phyloP scores from a whole-genome alignment of 2,888 invertebrate species.

The Frankliniella intonsa region DNA sequence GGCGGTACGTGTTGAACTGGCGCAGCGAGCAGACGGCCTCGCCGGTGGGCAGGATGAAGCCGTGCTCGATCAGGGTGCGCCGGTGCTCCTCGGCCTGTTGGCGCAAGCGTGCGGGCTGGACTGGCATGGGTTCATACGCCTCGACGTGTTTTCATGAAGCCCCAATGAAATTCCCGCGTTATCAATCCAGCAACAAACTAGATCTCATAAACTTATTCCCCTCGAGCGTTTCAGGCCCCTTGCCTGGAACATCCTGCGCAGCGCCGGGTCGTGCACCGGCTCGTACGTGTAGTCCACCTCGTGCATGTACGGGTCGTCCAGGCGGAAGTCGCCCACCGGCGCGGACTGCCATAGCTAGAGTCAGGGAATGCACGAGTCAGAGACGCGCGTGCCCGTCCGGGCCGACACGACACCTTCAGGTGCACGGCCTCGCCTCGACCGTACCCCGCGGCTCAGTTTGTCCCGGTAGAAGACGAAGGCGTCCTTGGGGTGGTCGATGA shows the following conservation, averaged over 20 bases:
- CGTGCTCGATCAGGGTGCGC: not conserved
- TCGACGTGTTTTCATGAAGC: no score
- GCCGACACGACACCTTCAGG: no score
- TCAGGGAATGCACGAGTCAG: not conserved
- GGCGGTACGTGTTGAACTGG: slow-evolving; percentile 10
- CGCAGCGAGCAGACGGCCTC: slow-evolving; percentile 23
- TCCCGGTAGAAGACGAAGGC: slow-evolving; percentile 46
- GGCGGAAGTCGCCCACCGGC: slow-evolving; percentile 41
- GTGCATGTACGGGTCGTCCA: slow-evolving; percentile 43
- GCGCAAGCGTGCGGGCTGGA: no score
- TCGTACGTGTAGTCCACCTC: slow-evolving; percentile 43
- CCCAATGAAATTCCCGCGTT: no score
- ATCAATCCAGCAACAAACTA: no score
- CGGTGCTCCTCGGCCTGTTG: not conserved
- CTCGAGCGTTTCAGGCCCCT: not conserved
- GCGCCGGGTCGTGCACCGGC: slow-evolving; percentile 43
- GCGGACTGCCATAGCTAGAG: slow-evolving; percentile 38
- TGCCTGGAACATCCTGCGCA: not conserved
- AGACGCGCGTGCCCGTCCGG: no score
- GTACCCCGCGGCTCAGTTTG: slow-evolving; percentile 43
- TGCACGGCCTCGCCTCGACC: no score
- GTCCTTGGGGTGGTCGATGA: slow-evolving; percentile 45
- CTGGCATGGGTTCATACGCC: no score
- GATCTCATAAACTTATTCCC: no score
- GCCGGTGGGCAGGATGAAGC: slow-evolving; percentile 1